These are phyloP conservation scores for Harpalus rubripes DNA, from an alignment of 2,888 invertebrate species.

Conservation along the genomic window DNA sequence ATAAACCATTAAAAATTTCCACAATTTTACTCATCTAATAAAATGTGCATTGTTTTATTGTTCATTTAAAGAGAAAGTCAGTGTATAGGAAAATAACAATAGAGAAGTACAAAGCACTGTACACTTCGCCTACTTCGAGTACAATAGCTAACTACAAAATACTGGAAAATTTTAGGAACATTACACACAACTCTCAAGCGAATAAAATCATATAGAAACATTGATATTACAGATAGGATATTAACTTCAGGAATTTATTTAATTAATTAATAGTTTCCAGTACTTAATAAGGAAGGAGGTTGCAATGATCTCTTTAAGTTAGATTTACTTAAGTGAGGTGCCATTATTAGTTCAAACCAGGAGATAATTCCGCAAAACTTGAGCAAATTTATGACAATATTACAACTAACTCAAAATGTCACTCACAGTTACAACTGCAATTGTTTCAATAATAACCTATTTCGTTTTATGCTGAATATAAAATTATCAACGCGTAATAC, in stretches of 20 bases:
- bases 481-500: too few relatives aligned
- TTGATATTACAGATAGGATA: not conserved
- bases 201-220: not conserved
- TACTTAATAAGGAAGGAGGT: too few relatives aligned
- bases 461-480: too few relatives aligned
- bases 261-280: not conserved
- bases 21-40: not conserved
- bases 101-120: not conserved
- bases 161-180: not conserved
- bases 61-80: not conserved
- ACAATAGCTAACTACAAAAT: not conserved
- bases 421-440: too few relatives aligned
- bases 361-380: too few relatives aligned
- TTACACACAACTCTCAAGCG: not conserved
- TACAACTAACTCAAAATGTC: too few relatives aligned
- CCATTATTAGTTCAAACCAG: too few relatives aligned
- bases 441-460: too few relatives aligned
- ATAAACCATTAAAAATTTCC: not conserved
- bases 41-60: not conserved
- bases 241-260: not conserved
- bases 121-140: not conserved
- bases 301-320: too few relatives aligned
- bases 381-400: too few relatives aligned
- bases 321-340: too few relatives aligned
- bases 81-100: not conserved